A percentile compares a stretch with the other conserved stretches of the same genome.
Conservation (phyloP, 2,888 invertebrate species). For the Podabrus alpinus region DNA sequence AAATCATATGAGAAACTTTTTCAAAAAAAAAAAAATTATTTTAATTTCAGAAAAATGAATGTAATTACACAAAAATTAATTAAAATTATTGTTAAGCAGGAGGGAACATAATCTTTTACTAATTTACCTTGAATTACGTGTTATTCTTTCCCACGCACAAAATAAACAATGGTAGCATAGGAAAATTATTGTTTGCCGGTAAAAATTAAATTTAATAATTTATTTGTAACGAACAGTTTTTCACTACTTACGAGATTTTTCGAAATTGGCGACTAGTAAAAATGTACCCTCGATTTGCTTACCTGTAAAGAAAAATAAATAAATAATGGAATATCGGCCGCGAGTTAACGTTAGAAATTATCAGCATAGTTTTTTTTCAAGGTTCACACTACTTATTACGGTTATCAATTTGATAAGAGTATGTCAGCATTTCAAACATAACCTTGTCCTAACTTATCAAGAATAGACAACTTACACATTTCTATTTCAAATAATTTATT, state of each 20-base stretch:
- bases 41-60: background rate
- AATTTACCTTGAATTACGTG: background rate
- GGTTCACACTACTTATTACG: slow-evolving; percentile 1
- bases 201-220: background rate
- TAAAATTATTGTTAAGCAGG: background rate
- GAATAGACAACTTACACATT: background rate
- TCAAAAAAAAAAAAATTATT: background rate
- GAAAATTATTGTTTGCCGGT: background rate
- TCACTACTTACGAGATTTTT: background rate
- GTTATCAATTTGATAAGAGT: slow-evolving; percentile 1
- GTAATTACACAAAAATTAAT: background rate
- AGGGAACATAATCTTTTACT: background rate
- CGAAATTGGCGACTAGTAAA: background rate
- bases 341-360: background rate
- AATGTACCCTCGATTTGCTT: background rate
- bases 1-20: background rate
- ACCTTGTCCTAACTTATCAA: background rate
- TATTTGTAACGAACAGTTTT: background rate
- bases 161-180: background rate
- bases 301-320: slow-evolving; percentile 2
- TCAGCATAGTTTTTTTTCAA: background rate
- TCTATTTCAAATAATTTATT: background rate
- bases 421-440: background rate
- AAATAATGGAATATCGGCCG: background rate
- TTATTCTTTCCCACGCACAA: background rate